Base-by-base conservation (phyloP, 2,888 invertebrate species). In the Noctua pronuba region DNA sequence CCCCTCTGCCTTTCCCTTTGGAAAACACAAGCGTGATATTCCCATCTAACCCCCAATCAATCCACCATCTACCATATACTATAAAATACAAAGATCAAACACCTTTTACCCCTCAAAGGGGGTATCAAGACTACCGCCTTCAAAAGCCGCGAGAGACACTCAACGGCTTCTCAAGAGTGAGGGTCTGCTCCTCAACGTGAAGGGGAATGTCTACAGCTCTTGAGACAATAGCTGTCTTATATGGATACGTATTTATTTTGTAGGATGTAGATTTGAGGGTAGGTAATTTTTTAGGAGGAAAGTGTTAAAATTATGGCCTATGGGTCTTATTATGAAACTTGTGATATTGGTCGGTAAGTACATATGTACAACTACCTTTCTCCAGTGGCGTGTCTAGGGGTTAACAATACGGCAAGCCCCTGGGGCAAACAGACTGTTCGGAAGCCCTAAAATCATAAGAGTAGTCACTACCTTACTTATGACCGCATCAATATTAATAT, bases 201-300 rank as follows among this genome's bases (percentile, higher is more conserved):
- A 88, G 89, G 38, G 82, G 77, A 78, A 83, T 83, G 80, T 82
- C 87, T 87, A 88, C 80, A 80, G 44, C 62, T 8, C 78, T 84
- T 80, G 64, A 82, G 77, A 88, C 89, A 88, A 87, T 83, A 64
- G 66, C 38, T 64, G 66, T 28, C 79, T 70, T 83, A 73, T 84
- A 86, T 64, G 21, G 31, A 68, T 60, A 64, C 64, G 38, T 86
- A 86, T 78, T 83, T 86, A 74, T 84, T 65, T 49, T 44, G 18
- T n/a, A 13, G 64, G 60, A 60, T 46, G 68, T 35, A 52, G 64
- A 35, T 55, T 71, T 44, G 21, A 73, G 35, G 38, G 44, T 38
- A 41, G n/a, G 46, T 18, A 21, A 44, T 69, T 65, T 58, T 62
- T 70, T 52, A 1, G 46, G 28, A 60, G 16, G 49, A n/a, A 13